A percentile compares a stretch with the other conserved stretches of the same genome.
These are phyloP conservation scores for Lepidurus apus DNA, from an alignment of 1,140 invertebrate species.

Conservation along the genomic window DNA sequence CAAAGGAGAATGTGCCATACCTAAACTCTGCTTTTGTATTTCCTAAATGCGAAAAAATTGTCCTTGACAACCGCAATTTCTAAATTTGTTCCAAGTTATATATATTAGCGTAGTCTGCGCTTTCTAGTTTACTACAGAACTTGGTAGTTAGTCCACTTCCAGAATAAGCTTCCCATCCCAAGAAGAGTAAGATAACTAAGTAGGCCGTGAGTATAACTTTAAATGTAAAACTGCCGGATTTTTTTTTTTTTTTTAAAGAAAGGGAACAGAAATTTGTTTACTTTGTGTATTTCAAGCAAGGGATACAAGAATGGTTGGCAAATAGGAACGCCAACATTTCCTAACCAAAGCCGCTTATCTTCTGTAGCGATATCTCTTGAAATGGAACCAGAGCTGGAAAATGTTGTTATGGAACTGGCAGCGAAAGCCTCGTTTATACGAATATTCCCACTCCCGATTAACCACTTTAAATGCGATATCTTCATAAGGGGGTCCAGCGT, in stretches of 20 bases:
- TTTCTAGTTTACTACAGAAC: too few species aligned
- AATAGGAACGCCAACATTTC: neutral
- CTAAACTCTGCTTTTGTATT: too few species aligned
- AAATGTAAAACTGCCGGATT: too few species aligned
- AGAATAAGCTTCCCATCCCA: too few species aligned
- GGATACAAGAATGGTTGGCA: neutral
- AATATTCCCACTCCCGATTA: constrained; percentile 98
- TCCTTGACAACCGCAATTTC: too few species aligned
- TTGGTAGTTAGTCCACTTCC: too few species aligned
- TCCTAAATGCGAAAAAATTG: too few species aligned
- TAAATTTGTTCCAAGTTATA: too few species aligned
- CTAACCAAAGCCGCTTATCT: constrained; percentile 55
- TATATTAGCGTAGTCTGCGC: too few species aligned
- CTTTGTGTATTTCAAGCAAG: neutral
- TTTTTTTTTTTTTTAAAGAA: neutral
- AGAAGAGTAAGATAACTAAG: too few species aligned
- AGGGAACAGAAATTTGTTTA: neutral
- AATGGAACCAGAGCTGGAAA: constrained; percentile 99
- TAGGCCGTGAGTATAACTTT: too few species aligned
- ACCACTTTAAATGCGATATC: constrained; percentile 99
- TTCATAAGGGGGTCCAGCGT: constrained; percentile 97
- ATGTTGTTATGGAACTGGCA: constrained; percentile 99
- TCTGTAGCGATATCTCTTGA: constrained; percentile 93
- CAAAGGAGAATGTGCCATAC: too few species aligned
- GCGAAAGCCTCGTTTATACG: constrained; percentile 93